Conservation (phyloP, 2,113 vertebrate genomes). For the Aptenodytes forsteri region DNA sequence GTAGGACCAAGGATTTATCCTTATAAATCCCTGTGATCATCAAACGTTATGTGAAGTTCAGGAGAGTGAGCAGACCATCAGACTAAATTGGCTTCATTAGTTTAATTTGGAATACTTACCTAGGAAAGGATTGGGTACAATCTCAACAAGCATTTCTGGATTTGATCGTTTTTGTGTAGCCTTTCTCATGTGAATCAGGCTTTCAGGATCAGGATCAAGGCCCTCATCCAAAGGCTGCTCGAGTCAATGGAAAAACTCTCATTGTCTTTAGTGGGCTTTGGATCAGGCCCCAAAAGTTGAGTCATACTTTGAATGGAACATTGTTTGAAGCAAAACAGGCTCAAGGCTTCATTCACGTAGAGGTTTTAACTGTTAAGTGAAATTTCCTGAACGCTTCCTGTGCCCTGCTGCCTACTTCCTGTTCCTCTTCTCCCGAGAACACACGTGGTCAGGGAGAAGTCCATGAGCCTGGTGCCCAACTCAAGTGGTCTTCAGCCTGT, state of each 20-base stretch:
- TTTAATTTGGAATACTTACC: not conserved
- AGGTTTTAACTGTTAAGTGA: constrained; percentile 25
- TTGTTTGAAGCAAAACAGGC: constrained; percentile 52
- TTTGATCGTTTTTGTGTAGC: not conserved
- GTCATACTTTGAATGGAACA: constrained; percentile 45
- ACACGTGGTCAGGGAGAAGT: not conserved
- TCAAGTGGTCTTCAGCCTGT: not conserved
- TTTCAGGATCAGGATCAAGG: constrained; percentile 21
- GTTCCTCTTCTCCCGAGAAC: not conserved
- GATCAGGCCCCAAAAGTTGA: constrained; percentile 31
- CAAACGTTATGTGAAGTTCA: not conserved
- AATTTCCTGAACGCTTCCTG: not conserved
- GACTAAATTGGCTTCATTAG: not conserved
- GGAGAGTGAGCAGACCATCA: not conserved
- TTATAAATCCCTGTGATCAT: not conserved
- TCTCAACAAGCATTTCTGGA: not conserved
- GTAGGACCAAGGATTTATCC: not conserved
- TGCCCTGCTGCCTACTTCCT: not conserved
- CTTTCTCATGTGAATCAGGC: not conserved
- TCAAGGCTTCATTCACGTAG: not conserved
- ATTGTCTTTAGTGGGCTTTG: constrained; percentile 50
- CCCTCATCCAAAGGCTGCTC: constrained; percentile 30
- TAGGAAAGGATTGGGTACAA: not conserved
- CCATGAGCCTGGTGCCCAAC: not conserved
- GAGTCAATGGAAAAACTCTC: constrained; percentile 50